Conservation (phyloP, 2,113 vertebrate genomes). For the Hyperopisus bebe region DNA sequence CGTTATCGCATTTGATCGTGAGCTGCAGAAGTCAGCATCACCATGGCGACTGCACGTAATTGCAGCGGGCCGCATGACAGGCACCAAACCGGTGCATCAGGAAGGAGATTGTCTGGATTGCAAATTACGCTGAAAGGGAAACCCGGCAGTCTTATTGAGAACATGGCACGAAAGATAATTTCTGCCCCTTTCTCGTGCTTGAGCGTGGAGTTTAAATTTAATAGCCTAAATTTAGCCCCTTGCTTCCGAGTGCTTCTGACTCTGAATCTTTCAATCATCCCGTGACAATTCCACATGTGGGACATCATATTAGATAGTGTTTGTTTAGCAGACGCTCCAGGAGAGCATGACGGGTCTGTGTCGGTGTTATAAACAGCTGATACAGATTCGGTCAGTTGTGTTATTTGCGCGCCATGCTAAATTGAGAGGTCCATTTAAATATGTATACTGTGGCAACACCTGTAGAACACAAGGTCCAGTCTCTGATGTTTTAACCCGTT, state of each 20-base stretch:
- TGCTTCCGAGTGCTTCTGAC: neutral
- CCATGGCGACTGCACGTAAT: neutral
- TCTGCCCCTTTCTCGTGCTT: neutral
- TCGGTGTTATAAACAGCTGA: constrained; percentile 15
- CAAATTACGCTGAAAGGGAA: constrained; percentile 2
- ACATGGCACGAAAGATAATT: neutral
- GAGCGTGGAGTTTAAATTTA: neutral
- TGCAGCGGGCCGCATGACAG: neutral
- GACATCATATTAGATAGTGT: constrained; percentile 1
- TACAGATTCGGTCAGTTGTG: constrained; percentile 7
- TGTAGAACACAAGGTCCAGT: neutral
- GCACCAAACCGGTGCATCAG: neutral
- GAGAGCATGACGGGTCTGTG: constrained; percentile 5
- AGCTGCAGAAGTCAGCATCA: constrained; percentile 1
- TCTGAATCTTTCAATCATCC: constrained; percentile 11
- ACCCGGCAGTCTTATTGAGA: neutral
- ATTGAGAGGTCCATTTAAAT: neutral
- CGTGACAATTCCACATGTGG: constrained; percentile 11
- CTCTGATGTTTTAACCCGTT: neutral
- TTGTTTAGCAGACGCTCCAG: constrained; percentile 7
- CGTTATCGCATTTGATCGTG: neutral
- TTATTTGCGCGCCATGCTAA: constrained; percentile 9
- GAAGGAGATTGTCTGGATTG: constrained; percentile 7
- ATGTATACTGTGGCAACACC: neutral
- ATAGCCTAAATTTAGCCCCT: neutral